Conservation (phyloP, 2,113 vertebrate species). For the Equus quagga region DNA sequence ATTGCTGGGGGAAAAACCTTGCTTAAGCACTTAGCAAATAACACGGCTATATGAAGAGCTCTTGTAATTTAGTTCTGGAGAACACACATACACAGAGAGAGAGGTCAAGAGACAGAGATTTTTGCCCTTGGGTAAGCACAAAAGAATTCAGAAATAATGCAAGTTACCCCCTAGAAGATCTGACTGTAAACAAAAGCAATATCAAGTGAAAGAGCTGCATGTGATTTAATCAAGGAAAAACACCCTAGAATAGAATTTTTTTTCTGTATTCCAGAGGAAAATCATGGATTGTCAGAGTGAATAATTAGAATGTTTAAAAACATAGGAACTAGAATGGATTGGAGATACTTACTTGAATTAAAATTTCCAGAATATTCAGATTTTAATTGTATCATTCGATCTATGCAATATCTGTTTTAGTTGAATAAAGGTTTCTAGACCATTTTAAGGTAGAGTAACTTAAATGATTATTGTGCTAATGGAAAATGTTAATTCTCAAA, state of each 20-base stretch:
- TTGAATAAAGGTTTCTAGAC: background rate
- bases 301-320: background rate
- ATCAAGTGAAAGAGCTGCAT: background rate
- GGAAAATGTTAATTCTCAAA: background rate
- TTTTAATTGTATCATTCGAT: background rate
- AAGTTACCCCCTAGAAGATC: background rate
- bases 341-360: background rate
- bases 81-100: background rate
- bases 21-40: background rate
- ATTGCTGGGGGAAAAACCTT: background rate
- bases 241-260: background rate
- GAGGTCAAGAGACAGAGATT: background rate
- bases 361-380: background rate
- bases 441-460: background rate
- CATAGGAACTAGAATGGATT: background rate
- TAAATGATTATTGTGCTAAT: background rate
- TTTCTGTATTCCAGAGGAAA: background rate
- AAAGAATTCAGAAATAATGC: slow-evolving; percentile 7
- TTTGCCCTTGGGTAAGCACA: background rate
- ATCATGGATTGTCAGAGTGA: background rate
- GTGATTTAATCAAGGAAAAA: slow-evolving; percentile 32
- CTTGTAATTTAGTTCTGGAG: background rate
- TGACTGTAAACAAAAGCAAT: background rate
- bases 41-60: background rate
- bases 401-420: background rate